Percentiles rank a stretch among this genome's conserved stretches.
Conservation (phyloP, 1,140 invertebrate genomes). For the Oncopeltus fasciatus region DNA sequence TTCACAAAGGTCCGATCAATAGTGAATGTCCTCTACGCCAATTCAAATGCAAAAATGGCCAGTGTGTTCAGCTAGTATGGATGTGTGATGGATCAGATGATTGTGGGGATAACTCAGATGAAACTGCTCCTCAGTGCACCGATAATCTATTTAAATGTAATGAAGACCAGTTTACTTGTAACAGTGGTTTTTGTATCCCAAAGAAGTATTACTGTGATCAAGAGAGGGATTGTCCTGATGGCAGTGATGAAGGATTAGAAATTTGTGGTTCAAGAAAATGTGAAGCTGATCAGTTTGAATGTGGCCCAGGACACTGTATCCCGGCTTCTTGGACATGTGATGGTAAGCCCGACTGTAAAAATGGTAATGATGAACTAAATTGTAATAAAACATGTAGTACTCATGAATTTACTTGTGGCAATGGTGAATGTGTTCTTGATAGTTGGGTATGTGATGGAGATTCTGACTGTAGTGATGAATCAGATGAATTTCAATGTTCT, state of each 20-base stretch:
- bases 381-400: slow-evolving; percentile 78
- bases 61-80: slow-evolving; percentile 69
- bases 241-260: slow-evolving; percentile 51
- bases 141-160: slow-evolving; percentile 34
- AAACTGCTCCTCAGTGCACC: slow-evolving; percentile 50
- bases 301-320: slow-evolving; percentile 46
- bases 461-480: slow-evolving; percentile 70
- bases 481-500: slow-evolving; percentile 64
- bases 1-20: background rate
- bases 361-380: slow-evolving; percentile 49
- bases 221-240: slow-evolving; percentile 60
- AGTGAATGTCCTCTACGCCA: slow-evolving; percentile 47
- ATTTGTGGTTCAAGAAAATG: slow-evolving; percentile 60
- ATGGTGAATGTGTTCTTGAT: slow-evolving; percentile 75
- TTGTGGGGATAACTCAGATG: slow-evolving; percentile 69
- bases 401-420: slow-evolving; percentile 77
- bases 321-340: slow-evolving; percentile 37
- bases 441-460: slow-evolving; percentile 78
- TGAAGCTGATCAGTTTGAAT: slow-evolving; percentile 70
- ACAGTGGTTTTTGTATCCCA: slow-evolving; percentile 63
- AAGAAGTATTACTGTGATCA: slow-evolving; percentile 57
- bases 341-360: slow-evolving; percentile 43
- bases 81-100: slow-evolving; percentile 63
- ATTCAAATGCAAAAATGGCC: slow-evolving; percentile 59
- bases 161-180: slow-evolving; percentile 49